These are phyloP conservation scores for Rhabditoides inermis DNA, from an alignment of 2,888 invertebrate genomes.

Conservation along the genomic window DNA sequence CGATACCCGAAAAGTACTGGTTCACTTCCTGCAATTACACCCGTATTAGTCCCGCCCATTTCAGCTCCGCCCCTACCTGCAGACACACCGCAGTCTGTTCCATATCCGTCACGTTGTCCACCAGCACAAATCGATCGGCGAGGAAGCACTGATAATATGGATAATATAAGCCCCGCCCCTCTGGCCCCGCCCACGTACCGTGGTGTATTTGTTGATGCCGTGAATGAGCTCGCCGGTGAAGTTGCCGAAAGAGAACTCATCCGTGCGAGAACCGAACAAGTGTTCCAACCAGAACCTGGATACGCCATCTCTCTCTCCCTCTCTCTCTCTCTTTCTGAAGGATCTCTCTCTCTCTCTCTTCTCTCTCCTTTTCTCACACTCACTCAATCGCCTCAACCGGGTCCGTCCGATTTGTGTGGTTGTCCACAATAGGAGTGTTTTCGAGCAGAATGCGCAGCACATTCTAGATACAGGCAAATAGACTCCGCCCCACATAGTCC, in stretches of 20 bases:
- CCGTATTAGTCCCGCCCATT: conserved; percentile 28
- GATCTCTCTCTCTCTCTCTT: too few species aligned
- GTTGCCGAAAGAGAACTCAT: conserved; percentile 15
- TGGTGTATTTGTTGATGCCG: conserved; percentile 12
- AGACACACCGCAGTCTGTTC: conserved; percentile 36
- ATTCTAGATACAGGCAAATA: too few species aligned
- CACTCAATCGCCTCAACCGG: too few species aligned
- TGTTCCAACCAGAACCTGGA: too few species aligned
- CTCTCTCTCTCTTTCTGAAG: too few species aligned
- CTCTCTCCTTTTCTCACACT: too few species aligned
- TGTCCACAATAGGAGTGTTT: too few species aligned
- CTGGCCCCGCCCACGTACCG: conserved; percentile 1
- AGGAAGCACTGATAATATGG: conserved; percentile 25
- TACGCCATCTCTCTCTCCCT: too few species aligned
- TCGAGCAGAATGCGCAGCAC: too few species aligned
- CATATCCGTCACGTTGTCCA: conserved; percentile 29
- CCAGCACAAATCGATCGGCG: conserved; percentile 37
- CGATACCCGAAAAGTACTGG: conserved; percentile 38
- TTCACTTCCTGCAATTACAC: conserved; percentile 30
- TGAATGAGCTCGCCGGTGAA: not conserved
- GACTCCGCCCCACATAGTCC: too few species aligned
- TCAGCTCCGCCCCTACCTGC: conserved; percentile 27
- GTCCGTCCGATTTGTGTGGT: too few species aligned
- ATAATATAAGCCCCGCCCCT: not conserved
- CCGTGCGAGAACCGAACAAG: conserved; percentile 11